A percentile compares a stretch with the other conserved stretches of the same genome.
These are phyloP conservation scores for Paracyclopina nana DNA, from an alignment of 1,140 invertebrate genomes.

Conservation along the genomic window DNA sequence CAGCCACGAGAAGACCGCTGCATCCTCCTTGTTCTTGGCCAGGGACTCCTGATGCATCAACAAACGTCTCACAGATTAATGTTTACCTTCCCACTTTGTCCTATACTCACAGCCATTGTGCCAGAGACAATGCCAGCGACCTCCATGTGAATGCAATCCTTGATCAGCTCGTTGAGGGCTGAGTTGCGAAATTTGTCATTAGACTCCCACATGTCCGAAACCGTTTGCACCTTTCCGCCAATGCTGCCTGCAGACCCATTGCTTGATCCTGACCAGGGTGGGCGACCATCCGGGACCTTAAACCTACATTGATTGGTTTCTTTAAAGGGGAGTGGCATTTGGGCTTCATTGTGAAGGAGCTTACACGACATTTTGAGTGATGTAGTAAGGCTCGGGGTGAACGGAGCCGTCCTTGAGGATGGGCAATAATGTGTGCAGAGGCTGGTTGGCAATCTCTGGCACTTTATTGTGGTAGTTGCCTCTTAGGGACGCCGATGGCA, in stretches of 20 bases:
- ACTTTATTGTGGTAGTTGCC: background rate
- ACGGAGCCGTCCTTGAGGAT: background rate
- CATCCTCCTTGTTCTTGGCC: background rate
- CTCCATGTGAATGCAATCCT: background rate
- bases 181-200: background rate
- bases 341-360: background rate
- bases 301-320: background rate
- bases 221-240: too few species aligned
- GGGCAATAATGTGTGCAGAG: background rate
- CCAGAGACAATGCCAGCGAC: background rate
- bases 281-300: background rate
- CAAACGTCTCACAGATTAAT: background rate
- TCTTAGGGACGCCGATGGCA: background rate
- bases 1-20: background rate
- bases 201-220: background rate
- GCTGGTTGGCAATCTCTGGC: background rate
- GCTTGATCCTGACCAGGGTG: background rate
- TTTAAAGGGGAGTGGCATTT: background rate
- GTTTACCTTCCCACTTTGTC: background rate
- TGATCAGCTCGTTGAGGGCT: background rate
- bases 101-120: background rate
- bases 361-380: conserved; percentile 3
- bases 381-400: background rate
- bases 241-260: background rate
- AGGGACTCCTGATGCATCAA: background rate